Percentiles rank a stretch among this genome's conserved stretches.
Evolutionary conservation across 2,888 invertebrate genomes (phyloP).

Genomic region (Torymus texanus): DNA sequence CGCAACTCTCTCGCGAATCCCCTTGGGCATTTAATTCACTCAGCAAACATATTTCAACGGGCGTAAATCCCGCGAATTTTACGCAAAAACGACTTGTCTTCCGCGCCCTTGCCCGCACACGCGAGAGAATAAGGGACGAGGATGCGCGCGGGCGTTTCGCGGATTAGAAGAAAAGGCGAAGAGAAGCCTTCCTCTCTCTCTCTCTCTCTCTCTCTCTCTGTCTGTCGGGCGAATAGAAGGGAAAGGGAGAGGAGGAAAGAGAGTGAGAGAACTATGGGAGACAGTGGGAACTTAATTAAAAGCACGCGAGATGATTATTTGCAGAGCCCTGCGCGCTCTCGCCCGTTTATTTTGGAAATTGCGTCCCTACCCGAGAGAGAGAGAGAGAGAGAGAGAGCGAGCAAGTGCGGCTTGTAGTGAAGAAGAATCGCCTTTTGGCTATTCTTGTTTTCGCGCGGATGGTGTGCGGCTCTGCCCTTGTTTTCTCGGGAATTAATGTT

Average conservation of each 20-base stretch:
- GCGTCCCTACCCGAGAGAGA: slow-evolving; percentile 57
- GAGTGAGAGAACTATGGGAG: slow-evolving; percentile 43
- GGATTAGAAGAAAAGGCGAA: slow-evolving; percentile 60
- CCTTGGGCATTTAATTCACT: background rate
- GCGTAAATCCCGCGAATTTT: slow-evolving; percentile 3
- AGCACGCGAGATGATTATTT: slow-evolving; percentile 74
- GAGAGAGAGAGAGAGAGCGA: too few species aligned
- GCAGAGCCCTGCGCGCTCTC: slow-evolving; percentile 62
- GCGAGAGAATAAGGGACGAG: slow-evolving; percentile 14
- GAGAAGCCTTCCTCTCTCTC: too few species aligned
- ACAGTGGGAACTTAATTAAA: slow-evolving; percentile 74
- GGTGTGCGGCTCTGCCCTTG: background rate
- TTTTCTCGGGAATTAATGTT: slow-evolving; percentile 5
- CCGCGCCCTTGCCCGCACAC: background rate
- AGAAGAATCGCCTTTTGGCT: background rate
- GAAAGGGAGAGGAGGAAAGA: slow-evolving; percentile 49
- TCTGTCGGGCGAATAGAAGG: too few species aligned
- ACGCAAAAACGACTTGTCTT: background rate
- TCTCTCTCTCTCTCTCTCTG: too few species aligned
- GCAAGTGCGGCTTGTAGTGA: too few species aligned
- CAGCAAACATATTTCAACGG: background rate
- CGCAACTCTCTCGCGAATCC: too few species aligned
- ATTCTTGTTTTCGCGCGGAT: too few species aligned
- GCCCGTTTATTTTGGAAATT: slow-evolving; percentile 73
- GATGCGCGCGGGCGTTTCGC: slow-evolving; percentile 36